Percentiles rank a stretch among this genome's conserved stretches.
phyloP scores from a whole-genome alignment of 1,140 invertebrate genomes.

The Tribolium madens region DNA sequence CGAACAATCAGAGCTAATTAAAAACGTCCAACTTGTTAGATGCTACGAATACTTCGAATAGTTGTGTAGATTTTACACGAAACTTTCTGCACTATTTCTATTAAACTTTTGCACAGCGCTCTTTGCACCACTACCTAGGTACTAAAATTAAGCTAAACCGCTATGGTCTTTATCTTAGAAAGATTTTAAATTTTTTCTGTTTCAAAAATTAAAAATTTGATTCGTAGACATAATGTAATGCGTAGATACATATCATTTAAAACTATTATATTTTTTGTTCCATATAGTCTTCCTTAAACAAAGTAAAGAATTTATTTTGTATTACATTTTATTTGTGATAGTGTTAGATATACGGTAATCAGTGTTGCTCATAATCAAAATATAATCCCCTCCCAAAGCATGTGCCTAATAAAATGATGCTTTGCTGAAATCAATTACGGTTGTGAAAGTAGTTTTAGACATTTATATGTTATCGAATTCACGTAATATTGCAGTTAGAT shows the following conservation, averaged over 20 bases:
- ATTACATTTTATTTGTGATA: too few species aligned
- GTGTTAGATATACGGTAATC: slow-evolving; percentile 14
- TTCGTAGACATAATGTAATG: too few species aligned
- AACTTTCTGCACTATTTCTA: slow-evolving; percentile 14
- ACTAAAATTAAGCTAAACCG: neutral
- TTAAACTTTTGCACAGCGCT: neutral
- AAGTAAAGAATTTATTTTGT: too few species aligned
- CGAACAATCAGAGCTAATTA: slow-evolving; percentile 36
- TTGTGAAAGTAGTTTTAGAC: slow-evolving; percentile 42
- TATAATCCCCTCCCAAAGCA: slow-evolving; percentile 34
- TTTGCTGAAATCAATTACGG: slow-evolving; percentile 39
- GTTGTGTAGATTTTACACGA: slow-evolving; percentile 12
- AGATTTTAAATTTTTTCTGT: too few species aligned
- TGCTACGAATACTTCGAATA: neutral
- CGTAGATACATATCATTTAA: neutral
- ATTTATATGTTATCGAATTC: slow-evolving; percentile 4
- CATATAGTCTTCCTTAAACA: neutral
- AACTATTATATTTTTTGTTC: neutral
- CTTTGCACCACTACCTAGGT: neutral
- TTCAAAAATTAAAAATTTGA: too few species aligned
- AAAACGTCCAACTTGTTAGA: slow-evolving; percentile 29
- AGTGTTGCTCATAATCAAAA: slow-evolving; percentile 43
- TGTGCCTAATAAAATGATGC: slow-evolving; percentile 38
- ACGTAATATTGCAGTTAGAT: slow-evolving; percentile 6
- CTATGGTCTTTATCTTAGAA: neutral